Conservation (phyloP, 2,888 invertebrate genomes). For the Yponomeuta malinellus region DNA sequence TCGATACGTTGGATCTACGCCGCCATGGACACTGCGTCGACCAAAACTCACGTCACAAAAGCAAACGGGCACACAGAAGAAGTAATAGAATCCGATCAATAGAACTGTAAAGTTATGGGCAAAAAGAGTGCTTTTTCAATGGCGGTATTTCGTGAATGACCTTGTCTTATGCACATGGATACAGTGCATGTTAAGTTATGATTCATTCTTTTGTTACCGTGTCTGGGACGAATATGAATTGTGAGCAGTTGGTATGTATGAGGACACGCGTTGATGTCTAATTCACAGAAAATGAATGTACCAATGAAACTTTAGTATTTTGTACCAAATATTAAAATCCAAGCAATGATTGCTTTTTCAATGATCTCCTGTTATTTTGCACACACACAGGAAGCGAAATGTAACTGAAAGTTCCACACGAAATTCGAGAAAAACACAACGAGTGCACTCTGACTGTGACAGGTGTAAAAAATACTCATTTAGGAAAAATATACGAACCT, state of each 20-base stretch:
- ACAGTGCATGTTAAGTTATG: conserved; percentile 44
- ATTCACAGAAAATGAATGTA: conserved; percentile 31
- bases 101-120: background rate
- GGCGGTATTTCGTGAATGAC: conserved; percentile 14
- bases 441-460: conserved; percentile 2
- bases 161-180: conserved; percentile 32
- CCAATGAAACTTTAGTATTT: conserved; percentile 7
- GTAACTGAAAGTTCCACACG: conserved; percentile 44
- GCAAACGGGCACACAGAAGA: conserved; percentile 29
- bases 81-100: conserved; percentile 6
- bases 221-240: conserved; percentile 24
- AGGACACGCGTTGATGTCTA: conserved; percentile 58
- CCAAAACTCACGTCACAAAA: conserved; percentile 38
- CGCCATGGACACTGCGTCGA: conserved; percentile 39
- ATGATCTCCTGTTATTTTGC: conserved; percentile 52
- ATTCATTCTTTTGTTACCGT: conserved; percentile 41
- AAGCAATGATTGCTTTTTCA: conserved; percentile 22
- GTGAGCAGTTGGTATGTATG: conserved; percentile 12
- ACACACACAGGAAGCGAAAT: conserved; percentile 64
- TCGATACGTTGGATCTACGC: conserved; percentile 44
- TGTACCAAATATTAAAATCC: conserved; percentile 3
- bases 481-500: conserved; percentile 76
- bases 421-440: conserved; percentile 31
- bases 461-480: conserved; percentile 25
- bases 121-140: conserved; percentile 15